A percentile compares a stretch with the other conserved stretches of the same genome.
Conservation (phyloP, 2,113 vertebrate species). For the Brachirus orientalis region DNA sequence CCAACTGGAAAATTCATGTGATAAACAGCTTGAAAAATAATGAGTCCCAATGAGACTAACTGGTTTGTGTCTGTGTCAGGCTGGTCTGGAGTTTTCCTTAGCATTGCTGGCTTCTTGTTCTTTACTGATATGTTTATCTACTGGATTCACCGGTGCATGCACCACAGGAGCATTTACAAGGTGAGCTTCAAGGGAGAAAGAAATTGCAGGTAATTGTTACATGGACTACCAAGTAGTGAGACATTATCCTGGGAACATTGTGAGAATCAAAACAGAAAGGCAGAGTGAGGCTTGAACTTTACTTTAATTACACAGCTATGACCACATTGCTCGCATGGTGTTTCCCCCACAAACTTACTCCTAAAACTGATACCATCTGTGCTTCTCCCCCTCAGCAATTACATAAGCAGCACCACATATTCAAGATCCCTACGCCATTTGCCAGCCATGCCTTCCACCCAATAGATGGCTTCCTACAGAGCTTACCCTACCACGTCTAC, state of each 20-base stretch:
- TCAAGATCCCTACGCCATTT: constrained; percentile 92
- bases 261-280: neutral
- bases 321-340: neutral
- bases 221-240: too few relatives aligned
- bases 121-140: constrained; percentile 97
- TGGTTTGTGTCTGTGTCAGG: constrained; percentile 75
- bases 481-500: constrained; percentile 93
- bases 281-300: neutral
- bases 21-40: neutral
- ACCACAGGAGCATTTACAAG: constrained; percentile 92
- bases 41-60: neutral
- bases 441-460: constrained; percentile 97
- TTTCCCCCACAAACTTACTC: neutral
- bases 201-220: neutral
- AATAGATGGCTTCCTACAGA: constrained; percentile 92
- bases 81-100: constrained; percentile 84
- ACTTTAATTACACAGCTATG: neutral
- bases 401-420: constrained; percentile 93
- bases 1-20: too few relatives aligned
- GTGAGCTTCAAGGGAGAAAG: constrained; percentile 59
- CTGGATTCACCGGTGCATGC: constrained; percentile 93
- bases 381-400: constrained; percentile 78
- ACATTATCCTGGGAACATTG: neutral
- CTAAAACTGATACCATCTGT: neutral
- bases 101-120: constrained; percentile 91